A percentile compares a stretch with the other conserved stretches of the same genome.
Evolutionary conservation across 2,797 vertebrate genomes (phyloP).

Genomic region (Ceyx erithaca): DNA sequence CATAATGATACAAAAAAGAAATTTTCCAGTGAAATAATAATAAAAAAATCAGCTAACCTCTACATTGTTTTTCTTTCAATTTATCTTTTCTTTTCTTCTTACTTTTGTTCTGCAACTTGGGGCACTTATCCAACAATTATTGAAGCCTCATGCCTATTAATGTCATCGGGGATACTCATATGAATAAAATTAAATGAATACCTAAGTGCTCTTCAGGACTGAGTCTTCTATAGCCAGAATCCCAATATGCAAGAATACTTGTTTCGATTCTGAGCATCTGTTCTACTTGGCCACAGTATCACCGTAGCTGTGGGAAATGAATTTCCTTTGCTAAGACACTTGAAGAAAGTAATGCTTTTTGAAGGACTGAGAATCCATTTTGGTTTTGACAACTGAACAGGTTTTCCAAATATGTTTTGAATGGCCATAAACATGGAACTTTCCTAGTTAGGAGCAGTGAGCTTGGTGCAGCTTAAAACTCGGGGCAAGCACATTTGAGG

Average conservation of each 20-base stretch:
- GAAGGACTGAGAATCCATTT: background rate
- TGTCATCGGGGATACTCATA: background rate
- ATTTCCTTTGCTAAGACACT: background rate
- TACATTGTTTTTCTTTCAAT: slow-evolving; percentile 27
- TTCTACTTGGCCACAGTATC: background rate
- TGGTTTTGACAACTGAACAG: background rate
- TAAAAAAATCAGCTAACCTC: background rate
- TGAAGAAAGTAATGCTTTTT: background rate
- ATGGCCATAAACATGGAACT: background rate
- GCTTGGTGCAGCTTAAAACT: background rate
- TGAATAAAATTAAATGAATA: slow-evolving; percentile 26
- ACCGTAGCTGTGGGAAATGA: background rate
- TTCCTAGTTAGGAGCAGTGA: background rate
- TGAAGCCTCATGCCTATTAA: slow-evolving; percentile 38
- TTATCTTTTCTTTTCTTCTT: background rate
- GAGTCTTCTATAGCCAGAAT: background rate
- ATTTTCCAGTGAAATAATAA: background rate
- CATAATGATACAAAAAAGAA: slow-evolving; percentile 33
- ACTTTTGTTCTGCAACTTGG: background rate
- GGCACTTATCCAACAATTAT: slow-evolving; percentile 31
- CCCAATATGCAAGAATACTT: background rate
- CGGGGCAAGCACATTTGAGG: background rate
- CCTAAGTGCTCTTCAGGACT: background rate
- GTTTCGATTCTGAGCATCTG: slow-evolving; percentile 1
- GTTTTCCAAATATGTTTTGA: background rate